These are phyloP conservation scores for Colistium nudipinnis DNA, from an alignment of 2,113 vertebrate genomes.

Conservation along the genomic window DNA sequence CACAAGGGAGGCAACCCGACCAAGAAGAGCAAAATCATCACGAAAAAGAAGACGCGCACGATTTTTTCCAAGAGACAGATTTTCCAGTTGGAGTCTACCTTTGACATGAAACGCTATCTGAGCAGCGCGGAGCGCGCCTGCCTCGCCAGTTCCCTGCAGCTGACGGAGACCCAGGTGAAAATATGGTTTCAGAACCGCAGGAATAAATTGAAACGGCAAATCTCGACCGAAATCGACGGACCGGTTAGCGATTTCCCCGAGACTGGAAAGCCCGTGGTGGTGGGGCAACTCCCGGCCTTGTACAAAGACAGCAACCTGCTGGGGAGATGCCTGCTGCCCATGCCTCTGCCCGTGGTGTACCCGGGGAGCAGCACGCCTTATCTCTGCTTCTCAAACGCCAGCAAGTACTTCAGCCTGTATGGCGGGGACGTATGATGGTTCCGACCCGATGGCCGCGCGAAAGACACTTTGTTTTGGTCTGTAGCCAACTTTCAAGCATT, in stretches of 20 bases:
- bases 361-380: conserved; percentile 85
- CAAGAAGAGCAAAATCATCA: conserved; percentile 80
- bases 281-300: conserved; percentile 80
- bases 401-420: conserved; percentile 86
- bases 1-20: conserved; percentile 47
- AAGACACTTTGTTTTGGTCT: conserved; percentile 56
- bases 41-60: conserved; percentile 89
- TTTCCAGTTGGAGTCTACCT: conserved; percentile 90
- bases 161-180: conserved; percentile 87
- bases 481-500: conserved; percentile 68
- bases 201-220: conserved; percentile 89
- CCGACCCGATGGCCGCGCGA: not conserved
- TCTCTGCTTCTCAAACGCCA: conserved; percentile 85
- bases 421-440: conserved; percentile 85
- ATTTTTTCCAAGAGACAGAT: conserved; percentile 91
- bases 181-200: conserved; percentile 89
- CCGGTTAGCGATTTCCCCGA: conserved; percentile 72
- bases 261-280: conserved; percentile 71
- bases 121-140: conserved; percentile 88
- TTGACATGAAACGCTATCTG: conserved; percentile 89
- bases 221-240: conserved; percentile 85
- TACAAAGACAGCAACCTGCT: conserved; percentile 86
- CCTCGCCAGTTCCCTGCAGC: conserved; percentile 84
- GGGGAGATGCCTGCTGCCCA: conserved; percentile 84
- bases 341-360: conserved; percentile 86